Evolutionary conservation across 2,113 vertebrate genomes (phyloP).

Genomic region (Pseudonaja textilis): DNA sequence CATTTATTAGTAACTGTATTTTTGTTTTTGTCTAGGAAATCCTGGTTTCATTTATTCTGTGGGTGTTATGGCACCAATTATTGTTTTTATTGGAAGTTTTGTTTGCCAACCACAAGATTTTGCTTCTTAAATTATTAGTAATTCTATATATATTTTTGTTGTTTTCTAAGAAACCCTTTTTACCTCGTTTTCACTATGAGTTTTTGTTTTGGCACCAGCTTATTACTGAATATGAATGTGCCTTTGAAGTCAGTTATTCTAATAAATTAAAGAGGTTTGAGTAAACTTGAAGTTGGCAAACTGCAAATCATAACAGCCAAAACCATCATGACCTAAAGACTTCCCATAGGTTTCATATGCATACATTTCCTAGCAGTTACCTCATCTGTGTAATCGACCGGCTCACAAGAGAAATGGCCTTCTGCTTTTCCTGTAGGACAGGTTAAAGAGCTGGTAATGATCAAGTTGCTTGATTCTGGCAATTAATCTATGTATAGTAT

Average conservation of each 20-base stretch:
- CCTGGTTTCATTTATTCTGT: neutral
- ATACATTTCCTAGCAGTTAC: neutral
- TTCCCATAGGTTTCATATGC: neutral
- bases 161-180: neutral
- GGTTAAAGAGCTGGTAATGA: neutral
- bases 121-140: neutral
- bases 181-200: neutral
- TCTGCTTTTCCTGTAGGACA: neutral
- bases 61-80: neutral
- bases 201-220: neutral
- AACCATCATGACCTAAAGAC: neutral
- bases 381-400: neutral
- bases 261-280: neutral
- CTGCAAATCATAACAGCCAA: neutral
- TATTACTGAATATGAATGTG: neutral
- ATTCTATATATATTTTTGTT: neutral
- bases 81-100: neutral
- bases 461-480: neutral
- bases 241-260: neutral
- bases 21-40: neutral
- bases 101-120: neutral
- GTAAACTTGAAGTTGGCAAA: neutral
- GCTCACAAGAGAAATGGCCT: neutral
- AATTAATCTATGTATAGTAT: neutral
- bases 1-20: neutral